phyloP scores from a whole-genome alignment of 1,140 invertebrate genomes.

The Caligus rogercresseyi region DNA sequence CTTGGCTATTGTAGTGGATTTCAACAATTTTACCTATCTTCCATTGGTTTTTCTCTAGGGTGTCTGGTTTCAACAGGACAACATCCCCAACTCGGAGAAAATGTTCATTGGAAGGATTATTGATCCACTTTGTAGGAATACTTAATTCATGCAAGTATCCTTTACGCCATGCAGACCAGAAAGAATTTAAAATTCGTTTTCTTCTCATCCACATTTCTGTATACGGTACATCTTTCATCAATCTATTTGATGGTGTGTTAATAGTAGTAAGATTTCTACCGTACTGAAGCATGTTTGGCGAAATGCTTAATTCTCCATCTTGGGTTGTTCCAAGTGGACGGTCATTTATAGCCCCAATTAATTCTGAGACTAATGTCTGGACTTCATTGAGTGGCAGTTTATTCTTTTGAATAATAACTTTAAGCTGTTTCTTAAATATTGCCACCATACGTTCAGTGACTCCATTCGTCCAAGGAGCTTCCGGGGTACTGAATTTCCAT shows the following conservation, averaged over 20 bases:
- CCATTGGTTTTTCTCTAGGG: not conserved
- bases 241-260: not conserved
- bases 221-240: not conserved
- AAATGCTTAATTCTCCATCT: not conserved
- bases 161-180: not conserved
- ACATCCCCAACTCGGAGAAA: not conserved
- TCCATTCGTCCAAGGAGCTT: constrained; percentile 7
- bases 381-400: not conserved
- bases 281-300: not conserved
- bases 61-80: not conserved
- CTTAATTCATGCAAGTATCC: not conserved
- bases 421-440: not conserved
- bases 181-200: not conserved
- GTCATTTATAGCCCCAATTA: not conserved
- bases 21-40: not conserved
- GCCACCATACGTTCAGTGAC: constrained; percentile 1
- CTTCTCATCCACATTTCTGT: not conserved
- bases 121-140: not conserved
- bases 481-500: constrained; percentile 3
- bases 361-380: not conserved
- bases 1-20: not conserved
- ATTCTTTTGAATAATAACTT: not conserved
- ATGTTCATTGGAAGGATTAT: not conserved
- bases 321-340: not conserved
- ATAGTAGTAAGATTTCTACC: not conserved